Conservation (phyloP, 2,113 vertebrate species). For the Ciconia maguari region DNA sequence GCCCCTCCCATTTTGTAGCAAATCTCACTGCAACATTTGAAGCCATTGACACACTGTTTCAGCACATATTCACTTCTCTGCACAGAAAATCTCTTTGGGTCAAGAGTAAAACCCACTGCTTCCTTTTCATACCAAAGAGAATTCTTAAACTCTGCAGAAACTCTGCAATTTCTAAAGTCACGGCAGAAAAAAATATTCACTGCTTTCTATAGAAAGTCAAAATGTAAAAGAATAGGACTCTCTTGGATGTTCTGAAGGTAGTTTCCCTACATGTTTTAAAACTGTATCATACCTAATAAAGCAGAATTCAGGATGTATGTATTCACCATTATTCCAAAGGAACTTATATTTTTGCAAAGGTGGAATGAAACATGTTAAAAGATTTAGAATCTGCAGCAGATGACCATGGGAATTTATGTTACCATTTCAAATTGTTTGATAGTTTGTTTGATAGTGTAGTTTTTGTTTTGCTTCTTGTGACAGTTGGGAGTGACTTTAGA, state of each 20-base stretch:
- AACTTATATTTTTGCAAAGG: neutral
- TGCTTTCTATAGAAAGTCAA: neutral
- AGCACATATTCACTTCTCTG: neutral
- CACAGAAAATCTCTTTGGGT: constrained; percentile 23
- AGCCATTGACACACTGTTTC: constrained; percentile 14
- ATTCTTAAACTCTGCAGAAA: constrained; percentile 31
- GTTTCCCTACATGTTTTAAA: neutral
- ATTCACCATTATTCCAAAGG: neutral
- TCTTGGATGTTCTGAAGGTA: neutral
- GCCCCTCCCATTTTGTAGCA: constrained; percentile 34
- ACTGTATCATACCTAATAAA: neutral
- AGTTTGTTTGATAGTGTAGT: too few species aligned
- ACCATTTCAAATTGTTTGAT: neutral
- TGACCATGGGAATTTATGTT: neutral
- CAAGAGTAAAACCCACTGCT: constrained; percentile 6
- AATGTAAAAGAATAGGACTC: neutral
- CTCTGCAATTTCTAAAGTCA: neutral
- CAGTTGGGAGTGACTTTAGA: neutral
- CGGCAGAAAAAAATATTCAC: neutral
- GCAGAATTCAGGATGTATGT: neutral
- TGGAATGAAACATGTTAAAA: neutral
- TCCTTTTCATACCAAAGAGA: constrained; percentile 17
- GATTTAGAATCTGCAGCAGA: neutral
- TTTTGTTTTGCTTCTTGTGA: neutral
- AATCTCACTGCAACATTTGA: constrained; percentile 14